phyloP scores from a whole-genome alignment of 2,888 invertebrate genomes.

The Gryllus longicercus region DNA sequence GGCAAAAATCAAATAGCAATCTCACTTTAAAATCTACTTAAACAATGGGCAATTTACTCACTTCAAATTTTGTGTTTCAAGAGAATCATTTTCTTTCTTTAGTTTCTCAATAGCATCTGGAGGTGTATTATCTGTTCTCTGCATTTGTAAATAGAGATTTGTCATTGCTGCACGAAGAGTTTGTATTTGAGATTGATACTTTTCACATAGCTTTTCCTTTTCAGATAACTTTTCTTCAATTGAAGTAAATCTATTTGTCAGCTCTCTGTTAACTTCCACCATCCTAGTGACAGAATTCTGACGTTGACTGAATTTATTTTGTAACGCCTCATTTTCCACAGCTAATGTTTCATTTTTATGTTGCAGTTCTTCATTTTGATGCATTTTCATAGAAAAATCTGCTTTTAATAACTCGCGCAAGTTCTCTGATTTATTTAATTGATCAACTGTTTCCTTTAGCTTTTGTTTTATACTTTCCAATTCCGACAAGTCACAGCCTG shows the following conservation, averaged over 20 bases:
- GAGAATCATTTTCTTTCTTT: not conserved
- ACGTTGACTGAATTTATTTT: not conserved
- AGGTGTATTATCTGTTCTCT: not conserved
- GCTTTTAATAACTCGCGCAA: not conserved
- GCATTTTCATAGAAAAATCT: not conserved
- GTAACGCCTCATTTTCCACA: not conserved
- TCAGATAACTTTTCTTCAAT: not conserved
- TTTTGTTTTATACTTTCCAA: slow-evolving; percentile 18
- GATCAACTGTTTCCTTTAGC: not conserved
- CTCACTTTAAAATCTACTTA: too few species aligned
- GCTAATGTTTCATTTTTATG: not conserved
- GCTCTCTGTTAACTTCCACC: not conserved
- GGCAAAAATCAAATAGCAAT: too few species aligned
- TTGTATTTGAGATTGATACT: not conserved
- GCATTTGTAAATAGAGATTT: not conserved
- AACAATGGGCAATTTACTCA: too few species aligned
- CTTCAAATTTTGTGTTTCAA: not conserved
- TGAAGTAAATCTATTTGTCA: not conserved
- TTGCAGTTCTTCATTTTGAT: not conserved
- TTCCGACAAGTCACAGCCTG: not conserved
- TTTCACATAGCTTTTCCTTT: not conserved
- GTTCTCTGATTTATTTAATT: not conserved
- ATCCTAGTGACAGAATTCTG: not conserved
- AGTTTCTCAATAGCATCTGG: not conserved
- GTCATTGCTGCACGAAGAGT: not conserved